Percentiles rank a stretch among this genome's conserved stretches.
phyloP scores from a whole-genome alignment of 2,113 vertebrate species.

The Tor tambroides region DNA sequence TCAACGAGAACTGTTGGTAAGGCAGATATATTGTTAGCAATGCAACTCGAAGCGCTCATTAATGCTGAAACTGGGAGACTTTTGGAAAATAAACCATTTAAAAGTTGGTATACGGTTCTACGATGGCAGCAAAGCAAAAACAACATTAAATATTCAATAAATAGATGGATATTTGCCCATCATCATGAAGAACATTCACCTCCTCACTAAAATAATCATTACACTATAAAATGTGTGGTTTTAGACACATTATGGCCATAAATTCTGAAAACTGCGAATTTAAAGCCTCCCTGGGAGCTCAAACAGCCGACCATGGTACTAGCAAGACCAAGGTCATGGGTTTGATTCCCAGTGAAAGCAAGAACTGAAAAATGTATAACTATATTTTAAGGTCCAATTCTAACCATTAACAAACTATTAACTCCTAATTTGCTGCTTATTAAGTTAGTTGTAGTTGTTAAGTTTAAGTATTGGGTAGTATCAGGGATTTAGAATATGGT shows the following conservation, averaged over 20 bases:
- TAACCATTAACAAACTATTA: no score
- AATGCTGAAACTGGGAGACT: not conserved
- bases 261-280: not conserved
- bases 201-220: not conserved
- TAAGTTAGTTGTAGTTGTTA: no score
- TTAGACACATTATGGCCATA: not conserved
- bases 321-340: no score
- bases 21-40: not conserved
- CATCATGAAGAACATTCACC: not conserved
- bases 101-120: not conserved
- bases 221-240: not conserved
- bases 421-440: no score
- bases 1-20: not conserved
- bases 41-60: not conserved
- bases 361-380: not conserved
- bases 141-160: not conserved
- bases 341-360: not conserved
- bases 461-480: no score
- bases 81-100: constrained; percentile 10
- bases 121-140: not conserved
- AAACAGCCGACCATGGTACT: no score
- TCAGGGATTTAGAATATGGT: no score
- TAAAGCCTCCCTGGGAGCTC: no score
- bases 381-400: no score
- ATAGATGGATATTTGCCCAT: not conserved